Base-by-base conservation (phyloP, 1,140 invertebrate genomes). In the Colletes gigas region DNA sequence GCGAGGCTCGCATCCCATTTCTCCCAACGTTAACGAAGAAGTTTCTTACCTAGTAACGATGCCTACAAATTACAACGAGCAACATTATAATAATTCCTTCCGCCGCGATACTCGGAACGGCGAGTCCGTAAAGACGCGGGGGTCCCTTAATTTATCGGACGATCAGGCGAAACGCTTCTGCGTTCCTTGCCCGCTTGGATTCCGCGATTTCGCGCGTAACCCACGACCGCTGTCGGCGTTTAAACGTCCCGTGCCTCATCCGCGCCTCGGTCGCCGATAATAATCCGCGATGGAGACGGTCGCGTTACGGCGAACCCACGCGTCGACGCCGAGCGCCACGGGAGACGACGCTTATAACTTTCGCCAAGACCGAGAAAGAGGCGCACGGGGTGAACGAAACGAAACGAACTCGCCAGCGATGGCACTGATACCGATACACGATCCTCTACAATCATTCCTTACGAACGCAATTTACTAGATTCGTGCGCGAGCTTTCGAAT, bases 31-130 rank as follows among this genome's bases (percentile, higher is more conserved):
- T 54, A 76, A 68, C 65, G 41, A 50, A 77, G 30, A 60, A 55
- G 21, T 17, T 44, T 15, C 41, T 15, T 3, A 12, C 41, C 19
- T 60, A 14, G 3, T 39, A 21, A 19, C 65, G 12, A 69, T 41
- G 30, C 15, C 60, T 75, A 73, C 70, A 79, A 79, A 79, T 79
- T 73, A 41, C 70, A 55, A 47, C 19, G 60, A 4, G 70, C 70
- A 17, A 44, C 77, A 73, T 77, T 77, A 77, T 63, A 63, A 79
- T 79, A 79, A 79, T 55, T 79, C 77, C 77, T 73, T 21, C 69
- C 50, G 63, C 60, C 14, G 60, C 59, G 68, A 72, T 78, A 72
- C 68, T 70, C 39, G 50, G 69, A 63, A 65, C 50, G 17, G 3
- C 69, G 70, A 79, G 77, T 79, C 52, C 69, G 47, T 79, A 79